These are phyloP conservation scores for Talpa occidentalis DNA, from an alignment of 2,113 vertebrate genomes.

Conservation along the genomic window DNA sequence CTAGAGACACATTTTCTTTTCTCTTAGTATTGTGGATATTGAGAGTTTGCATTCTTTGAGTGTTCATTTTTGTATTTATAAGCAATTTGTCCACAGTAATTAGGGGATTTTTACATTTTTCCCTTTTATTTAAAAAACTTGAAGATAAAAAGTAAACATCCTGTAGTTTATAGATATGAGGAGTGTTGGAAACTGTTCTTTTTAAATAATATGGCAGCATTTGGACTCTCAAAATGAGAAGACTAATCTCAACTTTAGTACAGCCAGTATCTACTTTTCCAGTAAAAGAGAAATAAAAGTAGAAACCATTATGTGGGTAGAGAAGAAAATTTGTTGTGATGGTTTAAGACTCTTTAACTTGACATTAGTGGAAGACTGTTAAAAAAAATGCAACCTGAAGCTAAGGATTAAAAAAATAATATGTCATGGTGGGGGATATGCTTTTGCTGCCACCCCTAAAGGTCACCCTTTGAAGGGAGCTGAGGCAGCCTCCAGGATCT, in stretches of 20 bases:
- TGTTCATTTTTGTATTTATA: conserved; percentile 16
- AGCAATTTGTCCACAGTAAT: neutral
- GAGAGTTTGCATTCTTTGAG: conserved; percentile 10
- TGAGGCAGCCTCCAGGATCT: neutral
- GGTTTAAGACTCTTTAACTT: conserved; percentile 9
- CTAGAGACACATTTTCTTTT: neutral
- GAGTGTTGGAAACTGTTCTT: neutral
- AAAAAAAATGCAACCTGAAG: conserved; percentile 36
- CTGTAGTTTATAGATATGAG: neutral
- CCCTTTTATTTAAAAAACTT: neutral
- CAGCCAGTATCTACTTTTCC: neutral
- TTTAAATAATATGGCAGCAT: neutral
- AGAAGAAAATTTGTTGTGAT: neutral
- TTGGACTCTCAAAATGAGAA: neutral
- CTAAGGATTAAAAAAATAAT: neutral
- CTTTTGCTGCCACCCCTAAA: neutral
- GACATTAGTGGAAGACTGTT: neutral
- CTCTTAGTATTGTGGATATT: neutral
- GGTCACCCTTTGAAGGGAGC: conserved; percentile 31
- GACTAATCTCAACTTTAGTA: neutral
- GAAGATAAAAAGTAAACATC: neutral
- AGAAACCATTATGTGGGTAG: neutral
- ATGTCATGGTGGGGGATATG: neutral
- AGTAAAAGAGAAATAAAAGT: neutral
- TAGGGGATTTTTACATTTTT: conserved; percentile 18